phyloP scores from a whole-genome alignment of 2,113 vertebrate genomes.

The Poeciliopsis prolifica region DNA sequence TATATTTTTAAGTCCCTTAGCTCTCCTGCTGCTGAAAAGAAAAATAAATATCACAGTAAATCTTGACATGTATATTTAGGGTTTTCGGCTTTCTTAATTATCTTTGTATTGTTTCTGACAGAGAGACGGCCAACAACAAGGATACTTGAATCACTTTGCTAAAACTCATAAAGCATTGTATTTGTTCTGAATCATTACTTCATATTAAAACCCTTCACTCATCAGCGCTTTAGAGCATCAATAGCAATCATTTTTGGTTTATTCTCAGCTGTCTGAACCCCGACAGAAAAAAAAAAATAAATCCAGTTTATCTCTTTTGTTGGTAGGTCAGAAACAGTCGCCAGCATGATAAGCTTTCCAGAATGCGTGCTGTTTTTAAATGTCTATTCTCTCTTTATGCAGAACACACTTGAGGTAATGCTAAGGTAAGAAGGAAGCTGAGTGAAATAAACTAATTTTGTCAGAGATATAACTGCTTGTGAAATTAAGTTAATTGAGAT shows the following conservation, averaged over 20 bases:
- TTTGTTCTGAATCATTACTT: constrained; percentile 41
- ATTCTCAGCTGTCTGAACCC: constrained; percentile 23
- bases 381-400: constrained; percentile 18
- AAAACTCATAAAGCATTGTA: constrained; percentile 24
- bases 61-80: constrained; percentile 14
- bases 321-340: constrained; percentile 15
- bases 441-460: constrained; percentile 3
- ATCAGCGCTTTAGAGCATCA: constrained; percentile 31
- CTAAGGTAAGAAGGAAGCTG: constrained; percentile 33
- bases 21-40: constrained; percentile 19
- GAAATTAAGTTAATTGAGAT: constrained; percentile 6
- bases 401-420: constrained; percentile 12
- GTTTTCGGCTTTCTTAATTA: constrained; percentile 11
- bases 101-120: constrained; percentile 30
- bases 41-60: constrained; percentile 12
- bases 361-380: constrained; percentile 27
- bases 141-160: neutral
- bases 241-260: constrained; percentile 16
- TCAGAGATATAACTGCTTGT: neutral
- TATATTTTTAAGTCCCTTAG: neutral
- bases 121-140: neutral
- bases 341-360: constrained; percentile 18
- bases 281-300: constrained; percentile 1
- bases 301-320: constrained; percentile 6
- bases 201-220: constrained; percentile 34